A percentile compares a stretch with the other conserved stretches of the same genome.
These are phyloP conservation scores for Xenotilapia flavipinnis DNA, from an alignment of 2,113 vertebrate species.

Conservation along the genomic window DNA sequence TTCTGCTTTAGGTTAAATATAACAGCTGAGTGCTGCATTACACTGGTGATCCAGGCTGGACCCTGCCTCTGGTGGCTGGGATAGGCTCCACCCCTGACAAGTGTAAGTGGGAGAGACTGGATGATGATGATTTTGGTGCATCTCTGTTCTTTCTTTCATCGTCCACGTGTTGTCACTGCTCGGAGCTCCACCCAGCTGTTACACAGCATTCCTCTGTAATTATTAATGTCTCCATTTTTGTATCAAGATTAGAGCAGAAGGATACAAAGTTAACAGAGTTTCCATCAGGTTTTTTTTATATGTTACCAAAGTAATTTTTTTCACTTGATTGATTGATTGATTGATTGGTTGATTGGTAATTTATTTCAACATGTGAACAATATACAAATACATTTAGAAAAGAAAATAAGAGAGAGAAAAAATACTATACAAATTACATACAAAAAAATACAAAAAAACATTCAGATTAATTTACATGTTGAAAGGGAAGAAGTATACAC, in stretches of 20 bases:
- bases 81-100: not conserved
- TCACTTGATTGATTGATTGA: too few relatives aligned
- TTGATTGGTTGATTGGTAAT: too few relatives aligned
- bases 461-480: too few relatives aligned
- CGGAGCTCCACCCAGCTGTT: not conserved
- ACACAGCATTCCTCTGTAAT: rapidly evolving
- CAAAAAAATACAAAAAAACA: too few relatives aligned
- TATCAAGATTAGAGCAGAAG: not conserved
- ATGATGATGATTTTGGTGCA: not conserved
- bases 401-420: too few relatives aligned
- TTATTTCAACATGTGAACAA: too few relatives aligned
- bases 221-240: not conserved
- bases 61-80: not conserved
- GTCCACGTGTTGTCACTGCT: not conserved
- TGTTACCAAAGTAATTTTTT: not conserved
- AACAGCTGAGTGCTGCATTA: not conserved
- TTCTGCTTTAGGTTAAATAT: not conserved
- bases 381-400: too few relatives aligned
- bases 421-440: too few relatives aligned
- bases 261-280: not conserved
- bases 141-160: not conserved
- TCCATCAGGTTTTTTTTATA: not conserved
- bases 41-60: not conserved
- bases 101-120: not conserved
- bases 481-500: too few relatives aligned